Base-by-base conservation (phyloP, 1,140 invertebrate species). In the Apis mellifera region DNA sequence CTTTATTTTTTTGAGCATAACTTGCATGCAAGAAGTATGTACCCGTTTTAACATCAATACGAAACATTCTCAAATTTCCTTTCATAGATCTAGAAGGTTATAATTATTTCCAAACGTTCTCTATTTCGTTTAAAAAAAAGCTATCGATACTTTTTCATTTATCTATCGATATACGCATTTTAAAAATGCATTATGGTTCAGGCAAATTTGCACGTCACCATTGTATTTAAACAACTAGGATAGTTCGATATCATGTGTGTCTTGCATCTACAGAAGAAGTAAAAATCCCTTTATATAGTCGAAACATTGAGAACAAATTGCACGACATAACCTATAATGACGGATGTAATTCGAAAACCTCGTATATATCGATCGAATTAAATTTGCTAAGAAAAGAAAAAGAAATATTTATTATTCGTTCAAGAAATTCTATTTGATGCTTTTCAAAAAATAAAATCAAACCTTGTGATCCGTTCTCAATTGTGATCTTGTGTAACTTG, bases 171-270 rank as follows among this genome's bases (percentile, higher is more conserved):
- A 42, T 42, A 42, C 4, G 32, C 32, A 65, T 32, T 74, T 81
- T 81, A 74, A 26, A 50, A 74, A 50, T 17, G 62, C 54, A 81
- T 17, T 26, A 9, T 66, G n/a, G 12, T 26, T 50, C 66, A 79
- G 4, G 26, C 19, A 60, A 42, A 48, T 71, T 26, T 64, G 50
- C 78, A 74, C n/a, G 54, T 23, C 3, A 26, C 26, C 9, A 78
- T 32, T 52, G n/a, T 4, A 55, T 5, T 65, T 66, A n/a, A n/a
- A 17, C 42, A 12, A n/a, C 26, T 78, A 57, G 23, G 12, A 42
- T 55, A 42, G 62, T 70, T 13, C 52, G 11, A 12, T 55, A n/a
- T 23, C 21, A 19, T 54, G 11, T 32, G 21, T 69, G 12, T 52
- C 52, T 23, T 26, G 32, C 54, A 60, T 70, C 76, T 48, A 12